A percentile compares a stretch with the other conserved stretches of the same genome.
Conservation (phyloP, 2,888 invertebrate species). For the Tetanocera ferruginea region DNA sequence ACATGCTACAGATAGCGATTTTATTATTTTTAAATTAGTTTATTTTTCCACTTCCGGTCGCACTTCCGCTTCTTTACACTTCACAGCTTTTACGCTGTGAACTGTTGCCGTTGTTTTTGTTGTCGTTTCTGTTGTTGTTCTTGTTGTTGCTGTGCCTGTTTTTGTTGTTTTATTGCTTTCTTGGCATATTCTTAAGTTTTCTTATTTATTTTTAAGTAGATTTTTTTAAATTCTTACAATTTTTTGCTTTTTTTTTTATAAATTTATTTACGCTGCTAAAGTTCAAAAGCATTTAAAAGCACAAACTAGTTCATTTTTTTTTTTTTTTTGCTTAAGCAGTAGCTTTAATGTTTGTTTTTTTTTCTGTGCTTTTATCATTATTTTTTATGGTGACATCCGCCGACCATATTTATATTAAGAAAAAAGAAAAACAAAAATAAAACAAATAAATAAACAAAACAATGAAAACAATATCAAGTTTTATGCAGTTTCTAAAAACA, state of each 20-base stretch:
- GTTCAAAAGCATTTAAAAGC: conserved; percentile 30
- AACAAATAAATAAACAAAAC: neutral
- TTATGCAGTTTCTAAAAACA: neutral
- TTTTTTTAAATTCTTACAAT: neutral
- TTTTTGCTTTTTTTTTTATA: neutral
- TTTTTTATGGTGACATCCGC: conserved; percentile 17
- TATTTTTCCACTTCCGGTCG: conserved; percentile 42
- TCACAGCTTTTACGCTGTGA: conserved; percentile 22
- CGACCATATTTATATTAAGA: neutral
- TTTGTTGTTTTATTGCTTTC: conserved; percentile 8
- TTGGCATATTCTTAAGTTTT: conserved; percentile 5
- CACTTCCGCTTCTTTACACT: conserved; percentile 33
- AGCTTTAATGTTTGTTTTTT: conserved; percentile 11
- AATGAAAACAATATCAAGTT: conserved; percentile 14
- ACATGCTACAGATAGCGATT: conserved; percentile 33
- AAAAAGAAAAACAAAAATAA: neutral
- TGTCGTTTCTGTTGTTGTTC: neutral
- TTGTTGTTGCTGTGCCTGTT: neutral
- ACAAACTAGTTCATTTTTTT: conserved; percentile 20
- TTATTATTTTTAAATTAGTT: conserved; percentile 36
- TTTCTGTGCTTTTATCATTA: conserved; percentile 23
- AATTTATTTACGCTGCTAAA: neutral
- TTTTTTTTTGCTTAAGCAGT: neutral
- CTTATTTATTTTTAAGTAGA: neutral
- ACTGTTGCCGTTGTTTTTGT: neutral